Percentiles rank a stretch among this genome's conserved stretches.
Conservation (phyloP, 1,140 invertebrate species). For the Hycleus phaleratus region DNA sequence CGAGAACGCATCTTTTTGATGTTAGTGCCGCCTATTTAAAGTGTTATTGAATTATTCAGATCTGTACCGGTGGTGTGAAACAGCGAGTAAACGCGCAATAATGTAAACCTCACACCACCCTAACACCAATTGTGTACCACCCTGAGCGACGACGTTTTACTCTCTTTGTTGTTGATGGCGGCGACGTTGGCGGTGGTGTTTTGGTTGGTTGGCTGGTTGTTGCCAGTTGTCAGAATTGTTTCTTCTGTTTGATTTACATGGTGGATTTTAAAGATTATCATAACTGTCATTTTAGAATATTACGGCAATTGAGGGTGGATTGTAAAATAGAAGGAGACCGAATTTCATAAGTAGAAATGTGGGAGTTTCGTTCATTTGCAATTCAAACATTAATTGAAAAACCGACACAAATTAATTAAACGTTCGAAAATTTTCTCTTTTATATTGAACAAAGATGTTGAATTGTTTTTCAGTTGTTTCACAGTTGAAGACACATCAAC, state of each 20-base stretch:
- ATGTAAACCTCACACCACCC: constrained; percentile 33
- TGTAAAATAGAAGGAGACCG: too few species aligned
- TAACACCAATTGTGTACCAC: constrained; percentile 15
- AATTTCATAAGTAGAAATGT: too few species aligned
- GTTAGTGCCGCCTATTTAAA: constrained; percentile 35
- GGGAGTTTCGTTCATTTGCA: too few species aligned
- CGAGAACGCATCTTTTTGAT: constrained; percentile 30
- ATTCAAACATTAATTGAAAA: too few species aligned
- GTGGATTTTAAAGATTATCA: background rate
- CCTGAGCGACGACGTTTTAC: constrained; percentile 15
- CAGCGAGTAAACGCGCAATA: constrained; percentile 34
- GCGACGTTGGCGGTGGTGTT: too few species aligned
- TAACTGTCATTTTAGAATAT: too few species aligned
- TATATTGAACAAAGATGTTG: too few species aligned
- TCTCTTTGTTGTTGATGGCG: constrained; percentile 12
- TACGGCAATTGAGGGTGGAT: too few species aligned
- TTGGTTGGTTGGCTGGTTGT: constrained; percentile 6
- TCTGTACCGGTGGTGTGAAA: constrained; percentile 33
- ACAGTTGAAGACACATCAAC: too few species aligned
- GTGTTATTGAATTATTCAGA: constrained; percentile 37
- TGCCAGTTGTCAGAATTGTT: constrained; percentile 13
- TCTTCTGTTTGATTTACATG: constrained; percentile 12
- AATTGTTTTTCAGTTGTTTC: too few species aligned
- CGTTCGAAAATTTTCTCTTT: too few species aligned
- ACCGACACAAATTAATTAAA: too few species aligned